Evolutionary conservation across 2,113 vertebrate genomes (phyloP), one percentile per base, ranked within the genome.

Genomic region (Colistium nudipinnis): DNA sequence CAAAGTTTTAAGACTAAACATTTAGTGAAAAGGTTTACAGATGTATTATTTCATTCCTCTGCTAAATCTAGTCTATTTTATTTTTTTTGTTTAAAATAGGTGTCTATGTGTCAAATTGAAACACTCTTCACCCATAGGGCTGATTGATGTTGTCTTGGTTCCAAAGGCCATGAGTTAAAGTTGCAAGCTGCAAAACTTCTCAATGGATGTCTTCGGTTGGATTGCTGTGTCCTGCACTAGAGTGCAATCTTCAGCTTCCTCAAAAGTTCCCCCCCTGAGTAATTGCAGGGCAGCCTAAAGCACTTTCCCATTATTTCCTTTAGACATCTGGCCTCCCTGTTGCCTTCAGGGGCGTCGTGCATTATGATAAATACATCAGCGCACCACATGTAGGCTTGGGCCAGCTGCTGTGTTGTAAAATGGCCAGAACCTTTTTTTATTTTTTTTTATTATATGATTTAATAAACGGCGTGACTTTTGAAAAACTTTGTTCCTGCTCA

Each of bases 351-450:
- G 56, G 54, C 68, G 47, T 78, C 66, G 38, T 76, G 69, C 62
- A 79, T 79, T 82, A 77, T 86, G 83, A 69, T 81, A 77, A 88
- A 78, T 17, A 68, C 52, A 81, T 83, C 80, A 72, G 55, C 65
- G 31, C 60, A 62, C 69, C 53, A 48, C 77, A 81, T 72, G 63
- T 30, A 55, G 52, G 47, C 69, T 65, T 31, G 27, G 71, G 70
- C 70, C 86, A 88, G 78, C 73, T 88, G 82, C 77, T 84, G 55
- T 66, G 54, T 74, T 65, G 27, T 31, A 27, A 56, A 78, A 81
- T 77, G 59, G n/a, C n/a, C 81, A 75, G 45, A 76, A 83, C 80
- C 86, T 81, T 35, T 65, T 39, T 81, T 62, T 72, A 45, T 33
- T 33, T 33, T 33, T 33, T 33, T 33, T 33, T 70, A 83, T 80